A percentile compares a stretch with the other conserved stretches of the same genome.
Conservation (phyloP, 1,140 invertebrate genomes). For the Hypothenemus hampei region DNA sequence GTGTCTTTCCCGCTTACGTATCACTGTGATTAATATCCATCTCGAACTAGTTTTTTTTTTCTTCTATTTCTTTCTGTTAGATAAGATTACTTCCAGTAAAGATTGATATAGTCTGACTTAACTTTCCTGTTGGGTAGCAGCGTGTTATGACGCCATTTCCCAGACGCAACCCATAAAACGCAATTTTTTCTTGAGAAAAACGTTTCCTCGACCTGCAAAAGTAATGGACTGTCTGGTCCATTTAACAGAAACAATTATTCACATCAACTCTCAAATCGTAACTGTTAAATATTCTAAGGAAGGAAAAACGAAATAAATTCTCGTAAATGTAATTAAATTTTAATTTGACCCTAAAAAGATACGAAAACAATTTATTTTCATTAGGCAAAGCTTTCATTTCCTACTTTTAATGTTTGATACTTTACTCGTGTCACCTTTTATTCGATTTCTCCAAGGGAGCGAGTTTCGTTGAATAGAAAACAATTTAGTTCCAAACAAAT, state of each 20-base stretch:
- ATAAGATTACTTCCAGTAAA: too few relatives aligned
- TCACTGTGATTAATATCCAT: constrained; percentile 5
- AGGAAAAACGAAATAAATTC: constrained; percentile 10
- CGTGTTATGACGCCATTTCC: too few relatives aligned
- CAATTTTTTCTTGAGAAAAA: too few relatives aligned
- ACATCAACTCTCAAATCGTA: constrained; percentile 1
- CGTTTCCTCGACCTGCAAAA: too few relatives aligned
- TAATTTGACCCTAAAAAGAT: constrained; percentile 17
- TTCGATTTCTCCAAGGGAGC: constrained; percentile 5
- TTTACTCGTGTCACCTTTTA: constrained; percentile 12
- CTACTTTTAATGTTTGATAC: constrained; percentile 1
- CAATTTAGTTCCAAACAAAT: too few relatives aligned
- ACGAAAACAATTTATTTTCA: constrained; percentile 21
- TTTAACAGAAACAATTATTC: constrained; percentile 4
- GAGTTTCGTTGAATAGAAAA: too few relatives aligned
- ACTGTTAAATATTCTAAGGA: constrained; percentile 13
- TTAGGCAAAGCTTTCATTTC: constrained; percentile 12
- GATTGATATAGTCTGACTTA: too few relatives aligned
- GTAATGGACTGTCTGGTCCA: too few relatives aligned
- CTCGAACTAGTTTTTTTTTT: neutral
- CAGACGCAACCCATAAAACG: too few relatives aligned
- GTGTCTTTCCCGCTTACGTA: neutral
- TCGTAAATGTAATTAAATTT: constrained; percentile 18
- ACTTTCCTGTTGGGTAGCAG: too few relatives aligned
- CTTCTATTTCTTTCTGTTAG: too few relatives aligned